Percentiles rank a stretch among this genome's conserved stretches.
Evolutionary conservation across 2,797 vertebrate species (phyloP).

Genomic region (Micromesistius poutassou): DNA sequence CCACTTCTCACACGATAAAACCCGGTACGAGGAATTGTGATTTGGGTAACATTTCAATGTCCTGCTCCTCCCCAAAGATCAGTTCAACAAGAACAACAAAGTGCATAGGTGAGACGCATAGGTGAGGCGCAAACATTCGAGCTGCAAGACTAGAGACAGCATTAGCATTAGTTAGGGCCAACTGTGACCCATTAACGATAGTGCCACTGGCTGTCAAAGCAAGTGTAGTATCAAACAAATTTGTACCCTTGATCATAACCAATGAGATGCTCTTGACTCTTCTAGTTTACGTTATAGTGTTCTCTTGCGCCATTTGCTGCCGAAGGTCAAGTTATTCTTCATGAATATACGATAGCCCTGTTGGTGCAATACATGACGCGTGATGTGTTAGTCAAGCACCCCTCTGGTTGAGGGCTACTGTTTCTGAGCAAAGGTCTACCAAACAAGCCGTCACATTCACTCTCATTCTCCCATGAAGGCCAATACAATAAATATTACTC

Average conservation of each 20-base stretch:
- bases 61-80: no score
- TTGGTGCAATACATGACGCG: not conserved
- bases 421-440: not conserved
- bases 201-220: no score
- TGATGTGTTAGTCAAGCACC: not conserved
- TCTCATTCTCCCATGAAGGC: not conserved
- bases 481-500: not conserved
- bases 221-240: not conserved
- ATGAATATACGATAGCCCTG: not conserved
- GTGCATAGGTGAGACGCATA: not conserved
- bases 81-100: not conserved
- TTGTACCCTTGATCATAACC: not conserved
- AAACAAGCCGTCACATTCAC: not conserved
- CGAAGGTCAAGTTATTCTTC: not conserved
- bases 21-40: no score
- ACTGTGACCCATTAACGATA: not conserved
- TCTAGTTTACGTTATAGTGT: not conserved
- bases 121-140: not conserved
- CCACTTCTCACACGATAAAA: no score
- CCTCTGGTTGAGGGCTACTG: not conserved
- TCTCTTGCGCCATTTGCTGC: not conserved
- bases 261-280: not conserved
- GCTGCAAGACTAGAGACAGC: not conserved
- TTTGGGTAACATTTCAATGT: no score
- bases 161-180: not conserved